These are phyloP conservation scores for Columba livia DNA, from an alignment of 2,113 vertebrate species.

Conservation along the genomic window DNA sequence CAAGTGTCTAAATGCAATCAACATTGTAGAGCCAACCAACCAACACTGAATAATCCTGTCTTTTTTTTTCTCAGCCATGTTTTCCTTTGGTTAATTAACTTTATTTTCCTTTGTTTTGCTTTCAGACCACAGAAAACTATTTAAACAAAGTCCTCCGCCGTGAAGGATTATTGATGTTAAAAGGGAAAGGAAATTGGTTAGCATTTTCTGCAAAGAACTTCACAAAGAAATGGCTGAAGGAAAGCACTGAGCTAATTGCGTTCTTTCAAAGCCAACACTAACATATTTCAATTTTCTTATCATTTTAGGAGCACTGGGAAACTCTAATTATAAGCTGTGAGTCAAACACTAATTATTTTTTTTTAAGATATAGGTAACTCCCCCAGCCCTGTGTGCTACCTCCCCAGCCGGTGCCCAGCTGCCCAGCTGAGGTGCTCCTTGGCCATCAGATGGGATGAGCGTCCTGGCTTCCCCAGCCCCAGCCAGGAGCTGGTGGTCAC, in stretches of 20 bases:
- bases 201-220: constrained; percentile 27
- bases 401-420: not conserved
- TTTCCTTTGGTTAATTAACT: constrained; percentile 44
- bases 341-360: not conserved
- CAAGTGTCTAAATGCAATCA: not conserved
- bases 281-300: constrained; percentile 31
- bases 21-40: not conserved
- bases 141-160: not conserved
- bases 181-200: constrained; percentile 36
- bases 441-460: rapidly evolving
- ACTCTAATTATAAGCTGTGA: constrained; percentile 6
- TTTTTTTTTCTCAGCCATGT: not conserved
- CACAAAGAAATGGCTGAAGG: constrained; percentile 12
- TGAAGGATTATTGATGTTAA: constrained; percentile 19
- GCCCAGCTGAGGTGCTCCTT: not conserved
- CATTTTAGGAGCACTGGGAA: not conserved
- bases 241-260: constrained; percentile 12
- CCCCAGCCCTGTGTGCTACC: not conserved
- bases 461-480: rapidly evolving
- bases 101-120: constrained; percentile 50
- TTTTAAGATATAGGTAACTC: not conserved
- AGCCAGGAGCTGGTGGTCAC: not conserved
- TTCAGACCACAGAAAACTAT: constrained; percentile 29
- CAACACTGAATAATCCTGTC: not conserved
- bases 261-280: constrained; percentile 6